Evolutionary conservation across 1,140 invertebrate genomes (phyloP).

Genomic region (Megalonaias nervosa): DNA sequence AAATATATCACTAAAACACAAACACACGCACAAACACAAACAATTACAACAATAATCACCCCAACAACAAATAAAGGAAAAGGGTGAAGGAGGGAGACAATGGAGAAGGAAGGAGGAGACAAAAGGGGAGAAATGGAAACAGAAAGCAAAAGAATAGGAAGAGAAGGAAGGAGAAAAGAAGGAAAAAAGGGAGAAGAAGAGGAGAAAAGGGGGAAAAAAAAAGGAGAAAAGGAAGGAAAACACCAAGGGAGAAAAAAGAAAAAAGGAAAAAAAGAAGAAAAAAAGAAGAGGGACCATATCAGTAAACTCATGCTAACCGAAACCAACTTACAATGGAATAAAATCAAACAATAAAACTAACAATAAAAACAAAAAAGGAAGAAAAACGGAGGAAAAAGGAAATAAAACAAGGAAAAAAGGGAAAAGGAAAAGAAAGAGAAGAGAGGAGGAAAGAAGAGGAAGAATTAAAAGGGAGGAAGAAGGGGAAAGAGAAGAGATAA

Average conservation of each 20-base stretch:
- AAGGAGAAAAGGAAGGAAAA: conserved; percentile 14
- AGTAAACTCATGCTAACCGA: not conserved
- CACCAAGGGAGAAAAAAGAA: not conserved
- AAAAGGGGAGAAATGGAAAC: too few species aligned
- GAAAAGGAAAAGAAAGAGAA: not conserved
- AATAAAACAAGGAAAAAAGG: conserved; percentile 5
- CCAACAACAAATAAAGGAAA: too few species aligned
- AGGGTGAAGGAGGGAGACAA: conserved; percentile 19
- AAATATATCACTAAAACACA: too few species aligned
- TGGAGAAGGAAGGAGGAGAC: too few species aligned
- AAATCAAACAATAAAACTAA: too few species aligned
- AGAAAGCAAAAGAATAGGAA: too few species aligned
- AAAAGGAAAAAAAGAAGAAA: not conserved
- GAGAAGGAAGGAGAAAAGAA: too few species aligned
- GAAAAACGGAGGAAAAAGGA: too few species aligned
- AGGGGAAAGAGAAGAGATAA: not conserved
- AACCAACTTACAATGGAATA: not conserved
- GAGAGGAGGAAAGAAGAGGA: conserved; percentile 4
- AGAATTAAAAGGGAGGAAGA: too few species aligned
- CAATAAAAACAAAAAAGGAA: not conserved
- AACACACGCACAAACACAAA: too few species aligned
- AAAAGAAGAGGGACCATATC: not conserved
- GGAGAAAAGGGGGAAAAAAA: too few species aligned
- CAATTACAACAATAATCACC: not conserved
- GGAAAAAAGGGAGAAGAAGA: too few species aligned